These are phyloP conservation scores for Rhaphigaster nebulosa DNA, from an alignment of 2,888 invertebrate genomes.

Conservation along the genomic window DNA sequence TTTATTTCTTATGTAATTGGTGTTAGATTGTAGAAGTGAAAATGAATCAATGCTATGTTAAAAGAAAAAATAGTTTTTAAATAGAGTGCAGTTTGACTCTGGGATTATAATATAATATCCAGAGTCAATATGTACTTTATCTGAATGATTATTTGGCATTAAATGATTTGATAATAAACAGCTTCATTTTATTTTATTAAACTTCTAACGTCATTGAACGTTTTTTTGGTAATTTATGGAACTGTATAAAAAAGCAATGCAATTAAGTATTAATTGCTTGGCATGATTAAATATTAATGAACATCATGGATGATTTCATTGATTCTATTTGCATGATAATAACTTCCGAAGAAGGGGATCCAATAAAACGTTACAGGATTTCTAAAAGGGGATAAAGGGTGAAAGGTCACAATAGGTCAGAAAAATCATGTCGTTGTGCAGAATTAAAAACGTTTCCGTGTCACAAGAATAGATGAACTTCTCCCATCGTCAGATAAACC, in stretches of 20 bases:
- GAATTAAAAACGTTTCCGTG: background rate
- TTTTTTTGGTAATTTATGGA: background rate
- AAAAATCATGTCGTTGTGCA: background rate
- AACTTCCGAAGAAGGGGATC: background rate
- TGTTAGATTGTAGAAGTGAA: too few relatives aligned
- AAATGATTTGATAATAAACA: too few relatives aligned
- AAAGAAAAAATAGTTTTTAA: too few relatives aligned
- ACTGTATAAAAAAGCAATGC: too few relatives aligned
- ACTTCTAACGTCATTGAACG: background rate
- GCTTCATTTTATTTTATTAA: background rate
- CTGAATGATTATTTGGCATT: too few relatives aligned
- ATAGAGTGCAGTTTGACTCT: too few relatives aligned
- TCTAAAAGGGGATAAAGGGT: background rate
- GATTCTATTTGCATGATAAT: constrained; percentile 11
- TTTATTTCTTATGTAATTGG: too few relatives aligned
- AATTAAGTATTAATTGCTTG: background rate
- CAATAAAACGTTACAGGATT: background rate
- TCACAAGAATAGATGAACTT: background rate
- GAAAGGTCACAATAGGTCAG: constrained; percentile 25
- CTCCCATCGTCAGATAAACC: background rate
- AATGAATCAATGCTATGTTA: too few relatives aligned
- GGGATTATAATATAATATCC: too few relatives aligned
- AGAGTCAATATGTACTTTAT: too few relatives aligned
- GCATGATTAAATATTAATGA: background rate
- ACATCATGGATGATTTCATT: background rate